phyloP scores from a whole-genome alignment of 1,140 invertebrate genomes.

The Ptiloglossa arizonensis region DNA sequence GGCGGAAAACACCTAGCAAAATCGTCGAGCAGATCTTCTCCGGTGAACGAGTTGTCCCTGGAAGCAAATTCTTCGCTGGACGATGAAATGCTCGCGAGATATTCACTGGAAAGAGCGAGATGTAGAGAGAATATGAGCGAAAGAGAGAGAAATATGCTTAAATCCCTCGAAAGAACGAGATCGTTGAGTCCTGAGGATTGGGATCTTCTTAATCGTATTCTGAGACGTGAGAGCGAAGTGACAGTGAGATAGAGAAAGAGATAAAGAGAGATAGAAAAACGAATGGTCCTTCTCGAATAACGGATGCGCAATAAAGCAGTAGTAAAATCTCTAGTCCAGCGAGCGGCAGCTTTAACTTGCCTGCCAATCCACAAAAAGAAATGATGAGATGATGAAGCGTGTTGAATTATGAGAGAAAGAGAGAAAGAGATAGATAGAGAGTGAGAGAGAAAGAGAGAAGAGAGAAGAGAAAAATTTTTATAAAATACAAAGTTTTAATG shows the following conservation, averaged over 20 bases:
- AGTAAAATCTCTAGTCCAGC: constrained; percentile 82
- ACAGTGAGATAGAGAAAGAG: constrained; percentile 13
- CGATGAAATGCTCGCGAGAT: constrained; percentile 20
- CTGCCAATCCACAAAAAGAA: constrained; percentile 78
- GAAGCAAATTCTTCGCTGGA: not conserved
- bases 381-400: constrained; percentile 35
- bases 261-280: constrained; percentile 28
- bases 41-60: not conserved
- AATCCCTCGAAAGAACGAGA: constrained; percentile 19
- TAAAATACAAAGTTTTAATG: constrained; percentile 59
- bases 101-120: constrained; percentile 20
- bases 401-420: constrained; percentile 45
- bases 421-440: constrained; percentile 15
- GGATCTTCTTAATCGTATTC: constrained; percentile 36
- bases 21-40: not conserved
- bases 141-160: not conserved
- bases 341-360: constrained; percentile 75
- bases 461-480: constrained; percentile 50
- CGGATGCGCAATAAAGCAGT: constrained; percentile 79
- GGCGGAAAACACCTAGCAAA: not conserved
- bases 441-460: constrained; percentile 24
- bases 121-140: constrained; percentile 13
- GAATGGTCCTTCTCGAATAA: constrained; percentile 42
- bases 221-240: constrained; percentile 34
- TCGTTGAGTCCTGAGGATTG: constrained; percentile 20